Conservation (phyloP, 2,888 invertebrate species). For the Eretmocerus hayati region DNA sequence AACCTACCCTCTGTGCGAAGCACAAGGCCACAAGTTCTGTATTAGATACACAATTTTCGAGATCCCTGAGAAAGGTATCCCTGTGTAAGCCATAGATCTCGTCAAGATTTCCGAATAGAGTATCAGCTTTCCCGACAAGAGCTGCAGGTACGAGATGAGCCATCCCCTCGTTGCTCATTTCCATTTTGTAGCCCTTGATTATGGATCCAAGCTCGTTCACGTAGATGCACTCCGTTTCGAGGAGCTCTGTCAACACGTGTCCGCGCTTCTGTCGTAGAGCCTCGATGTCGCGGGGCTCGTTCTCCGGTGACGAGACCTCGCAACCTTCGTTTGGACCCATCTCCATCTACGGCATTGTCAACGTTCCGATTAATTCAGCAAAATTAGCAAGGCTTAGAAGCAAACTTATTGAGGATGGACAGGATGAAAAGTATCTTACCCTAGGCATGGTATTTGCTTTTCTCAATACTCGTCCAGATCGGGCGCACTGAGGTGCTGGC, state of each 20-base stretch:
- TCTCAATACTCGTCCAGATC: constrained; percentile 44
- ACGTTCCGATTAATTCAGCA: too few species aligned
- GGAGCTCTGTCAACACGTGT: constrained; percentile 85
- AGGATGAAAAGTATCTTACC: constrained; percentile 38
- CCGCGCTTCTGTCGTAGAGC: constrained; percentile 68
- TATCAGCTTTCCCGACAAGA: constrained; percentile 72
- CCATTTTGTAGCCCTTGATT: constrained; percentile 83
- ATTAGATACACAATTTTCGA: constrained; percentile 84
- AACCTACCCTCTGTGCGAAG: constrained; percentile 83
- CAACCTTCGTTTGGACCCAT: constrained; percentile 33
- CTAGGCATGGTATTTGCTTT: constrained; percentile 52
- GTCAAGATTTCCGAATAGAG: constrained; percentile 87
- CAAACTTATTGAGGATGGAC: too few species aligned
- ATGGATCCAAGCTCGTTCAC: constrained; percentile 90
- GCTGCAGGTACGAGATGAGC: constrained; percentile 70
- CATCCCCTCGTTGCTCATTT: constrained; percentile 74
- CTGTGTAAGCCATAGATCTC: constrained; percentile 89
- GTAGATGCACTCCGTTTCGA: constrained; percentile 89
- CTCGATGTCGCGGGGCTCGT: constrained; percentile 56
- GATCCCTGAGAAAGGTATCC: constrained; percentile 79
- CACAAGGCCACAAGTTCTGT: constrained; percentile 90
- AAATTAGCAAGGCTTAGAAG: too few species aligned
- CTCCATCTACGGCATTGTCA: constrained; percentile 45
- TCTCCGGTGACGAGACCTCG: constrained; percentile 43
- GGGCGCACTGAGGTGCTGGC: constrained; percentile 46